Conservation (phyloP, 2,113 vertebrate genomes). For the Hippotragus niger region DNA sequence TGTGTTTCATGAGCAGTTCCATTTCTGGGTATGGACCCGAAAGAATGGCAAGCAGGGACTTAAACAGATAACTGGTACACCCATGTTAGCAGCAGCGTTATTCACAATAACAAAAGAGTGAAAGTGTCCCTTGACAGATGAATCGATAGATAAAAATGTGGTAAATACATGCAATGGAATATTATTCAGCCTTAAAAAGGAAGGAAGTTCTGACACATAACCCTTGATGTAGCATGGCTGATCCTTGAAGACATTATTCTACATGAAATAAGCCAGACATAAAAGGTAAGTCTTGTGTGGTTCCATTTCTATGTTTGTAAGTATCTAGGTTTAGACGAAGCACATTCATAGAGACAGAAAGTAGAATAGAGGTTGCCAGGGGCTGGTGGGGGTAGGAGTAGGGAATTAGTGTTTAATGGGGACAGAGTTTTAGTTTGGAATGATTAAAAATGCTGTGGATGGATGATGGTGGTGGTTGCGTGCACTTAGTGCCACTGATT, state of each 20-base stretch:
- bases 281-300: not conserved
- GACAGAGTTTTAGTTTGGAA: not conserved
- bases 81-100: not conserved
- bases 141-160: not conserved
- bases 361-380: not conserved
- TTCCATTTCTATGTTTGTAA: not conserved
- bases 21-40: not conserved
- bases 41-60: not conserved
- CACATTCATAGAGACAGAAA: not conserved
- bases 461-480: not conserved
- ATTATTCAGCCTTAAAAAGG: slow-evolving; percentile 5
- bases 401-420: not conserved
- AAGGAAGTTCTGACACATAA: not conserved
- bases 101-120: not conserved
- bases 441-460: not conserved
- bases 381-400: not conserved
- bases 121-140: not conserved
- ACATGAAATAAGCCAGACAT: not conserved
- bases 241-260: not conserved
- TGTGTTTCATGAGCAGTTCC: slow-evolving; percentile 4
- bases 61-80: not conserved
- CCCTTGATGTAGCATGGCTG: not conserved
- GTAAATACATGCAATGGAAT: not conserved
- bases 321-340: not conserved
- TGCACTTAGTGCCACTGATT: not conserved